These are phyloP conservation scores for Polyploca ridens DNA, from an alignment of 2,888 invertebrate genomes.

Conservation along the genomic window DNA sequence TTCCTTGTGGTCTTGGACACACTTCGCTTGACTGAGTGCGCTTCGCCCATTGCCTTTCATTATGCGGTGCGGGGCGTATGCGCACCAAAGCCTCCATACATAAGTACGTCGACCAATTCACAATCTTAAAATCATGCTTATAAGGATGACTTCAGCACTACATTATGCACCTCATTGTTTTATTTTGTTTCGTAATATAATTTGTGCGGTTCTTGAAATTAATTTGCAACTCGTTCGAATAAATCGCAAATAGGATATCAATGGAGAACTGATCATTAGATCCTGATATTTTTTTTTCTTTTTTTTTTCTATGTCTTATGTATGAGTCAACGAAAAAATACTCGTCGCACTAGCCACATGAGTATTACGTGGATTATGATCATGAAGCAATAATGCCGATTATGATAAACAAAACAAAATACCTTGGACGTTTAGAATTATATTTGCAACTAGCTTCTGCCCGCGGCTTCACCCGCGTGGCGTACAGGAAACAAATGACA, in stretches of 20 bases:
- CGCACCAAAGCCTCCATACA: constrained; percentile 12
- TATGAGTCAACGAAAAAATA: no score
- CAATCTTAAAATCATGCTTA: background rate
- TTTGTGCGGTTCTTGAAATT: background rate
- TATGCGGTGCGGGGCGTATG: constrained; percentile 25
- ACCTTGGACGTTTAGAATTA: no score
- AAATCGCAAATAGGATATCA: background rate
- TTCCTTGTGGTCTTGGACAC: constrained; percentile 44
- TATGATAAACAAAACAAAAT: no score
- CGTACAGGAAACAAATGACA: no score
- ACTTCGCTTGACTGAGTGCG: constrained; percentile 42
- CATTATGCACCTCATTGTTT: background rate
- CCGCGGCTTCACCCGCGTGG: no score
- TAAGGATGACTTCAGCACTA: background rate
- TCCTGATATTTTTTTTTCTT: no score
- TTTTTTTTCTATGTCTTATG: no score
- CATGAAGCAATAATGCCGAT: no score
- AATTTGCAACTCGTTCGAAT: background rate
- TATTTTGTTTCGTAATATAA: background rate
- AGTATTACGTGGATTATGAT: no score
- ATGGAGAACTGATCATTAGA: background rate
- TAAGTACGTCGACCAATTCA: no score
- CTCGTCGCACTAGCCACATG: no score
- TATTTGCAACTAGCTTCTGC: no score
- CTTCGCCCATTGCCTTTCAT: constrained; percentile 38